phyloP scores from a whole-genome alignment of 1,140 invertebrate genomes.

The Camponotus pennsylvanicus region DNA sequence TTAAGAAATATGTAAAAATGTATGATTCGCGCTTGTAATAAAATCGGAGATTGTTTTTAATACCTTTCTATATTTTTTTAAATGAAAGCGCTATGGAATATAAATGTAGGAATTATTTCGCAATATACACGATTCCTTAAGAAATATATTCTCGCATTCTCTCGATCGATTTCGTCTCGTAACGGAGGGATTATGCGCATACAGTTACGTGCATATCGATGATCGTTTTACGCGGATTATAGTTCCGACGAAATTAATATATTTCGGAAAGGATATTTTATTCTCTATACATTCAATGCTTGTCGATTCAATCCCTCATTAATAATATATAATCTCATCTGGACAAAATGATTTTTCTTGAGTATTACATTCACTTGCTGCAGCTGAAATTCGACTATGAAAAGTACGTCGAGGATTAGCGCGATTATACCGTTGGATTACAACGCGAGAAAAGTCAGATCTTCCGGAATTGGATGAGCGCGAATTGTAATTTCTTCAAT shows the following conservation, averaged over 20 bases:
- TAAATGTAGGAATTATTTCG: background rate
- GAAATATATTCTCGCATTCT: background rate
- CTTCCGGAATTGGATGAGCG: background rate
- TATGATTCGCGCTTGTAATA: no score
- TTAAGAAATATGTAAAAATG: background rate
- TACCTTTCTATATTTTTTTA: no score
- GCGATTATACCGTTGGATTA: background rate
- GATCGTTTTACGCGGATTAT: slow-evolving; percentile 32
- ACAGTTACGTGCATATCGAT: slow-evolving; percentile 42
- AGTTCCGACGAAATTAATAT: slow-evolving; percentile 24
- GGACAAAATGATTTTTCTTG: slow-evolving; percentile 39
- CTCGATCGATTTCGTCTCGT: background rate
- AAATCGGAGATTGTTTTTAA: no score
- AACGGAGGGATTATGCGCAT: slow-evolving; percentile 20
- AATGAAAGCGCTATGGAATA: no score
- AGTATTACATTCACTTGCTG: slow-evolving; percentile 7
- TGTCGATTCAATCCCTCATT: slow-evolving; percentile 13
- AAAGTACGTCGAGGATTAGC: background rate
- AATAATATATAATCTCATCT: slow-evolving; percentile 40
- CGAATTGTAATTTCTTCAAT: background rate
- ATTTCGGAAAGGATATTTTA: slow-evolving; percentile 33
- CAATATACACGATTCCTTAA: background rate
- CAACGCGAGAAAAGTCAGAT: background rate
- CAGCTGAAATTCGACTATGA: background rate
- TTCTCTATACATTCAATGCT: background rate